These are phyloP conservation scores for Microtus agrestis DNA, from an alignment of 2,797 vertebrate species.

Conservation along the genomic window DNA sequence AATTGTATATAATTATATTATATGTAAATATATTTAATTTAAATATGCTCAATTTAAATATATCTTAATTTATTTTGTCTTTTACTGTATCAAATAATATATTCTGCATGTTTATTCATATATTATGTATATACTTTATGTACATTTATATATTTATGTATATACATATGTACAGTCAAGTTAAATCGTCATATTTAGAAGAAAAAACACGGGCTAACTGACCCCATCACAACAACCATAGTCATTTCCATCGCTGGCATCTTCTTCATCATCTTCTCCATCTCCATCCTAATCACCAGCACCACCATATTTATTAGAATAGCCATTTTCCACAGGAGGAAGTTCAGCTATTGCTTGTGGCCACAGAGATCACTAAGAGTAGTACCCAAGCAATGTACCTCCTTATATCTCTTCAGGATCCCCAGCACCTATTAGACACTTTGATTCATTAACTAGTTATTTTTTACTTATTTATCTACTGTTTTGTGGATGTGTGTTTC, in stretches of 20 bases:
- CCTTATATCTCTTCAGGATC: background rate
- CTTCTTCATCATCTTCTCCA: background rate
- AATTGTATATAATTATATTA: too few relatives aligned
- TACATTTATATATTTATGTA: background rate
- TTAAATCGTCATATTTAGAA: background rate
- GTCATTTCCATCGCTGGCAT: background rate
- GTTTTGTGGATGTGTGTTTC: background rate
- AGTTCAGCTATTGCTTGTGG: background rate
- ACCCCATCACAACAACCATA: background rate
- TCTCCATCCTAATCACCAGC: background rate
- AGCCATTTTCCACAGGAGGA: background rate
- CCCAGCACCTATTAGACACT: background rate
- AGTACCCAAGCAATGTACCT: background rate
- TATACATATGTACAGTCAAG: background rate
- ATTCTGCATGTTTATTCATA: too few relatives aligned
- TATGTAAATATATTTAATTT: too few relatives aligned
- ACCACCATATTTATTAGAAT: background rate
- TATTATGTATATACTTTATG: too few relatives aligned
- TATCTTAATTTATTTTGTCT: too few relatives aligned
- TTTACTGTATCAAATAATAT: too few relatives aligned
- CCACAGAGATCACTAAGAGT: background rate
- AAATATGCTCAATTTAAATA: too few relatives aligned
- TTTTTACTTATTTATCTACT: background rate
- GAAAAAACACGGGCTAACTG: background rate
- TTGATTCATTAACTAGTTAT: background rate